Evolutionary conservation across 2,888 invertebrate species (phyloP).

Genomic region (Tipula confusa): DNA sequence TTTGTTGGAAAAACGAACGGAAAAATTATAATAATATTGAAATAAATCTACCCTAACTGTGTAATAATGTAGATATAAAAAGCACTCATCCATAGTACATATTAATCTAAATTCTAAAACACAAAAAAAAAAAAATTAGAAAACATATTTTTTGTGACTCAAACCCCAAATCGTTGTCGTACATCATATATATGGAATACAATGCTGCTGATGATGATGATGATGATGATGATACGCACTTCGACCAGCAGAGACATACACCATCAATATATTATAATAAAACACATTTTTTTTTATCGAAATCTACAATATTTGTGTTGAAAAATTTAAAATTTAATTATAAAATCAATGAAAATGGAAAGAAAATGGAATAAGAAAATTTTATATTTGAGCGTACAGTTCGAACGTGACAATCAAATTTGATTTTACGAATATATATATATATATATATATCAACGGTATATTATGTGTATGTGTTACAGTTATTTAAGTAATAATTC

Average conservation of each 20-base stretch:
- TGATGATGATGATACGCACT: slow-evolving; percentile 9
- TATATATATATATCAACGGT: background rate
- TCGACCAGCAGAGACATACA: background rate
- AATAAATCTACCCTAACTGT: slow-evolving; percentile 25
- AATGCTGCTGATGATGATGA: background rate
- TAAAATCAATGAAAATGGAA: slow-evolving; percentile 3
- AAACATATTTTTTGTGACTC: slow-evolving; percentile 7
- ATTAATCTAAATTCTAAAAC: slow-evolving; percentile 25
- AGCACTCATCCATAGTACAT: slow-evolving; percentile 20
- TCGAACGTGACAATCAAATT: slow-evolving; percentile 25
- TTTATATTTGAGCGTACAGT: background rate
- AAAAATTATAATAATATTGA: background rate
- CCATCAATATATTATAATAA: no score
- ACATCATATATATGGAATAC: background rate
- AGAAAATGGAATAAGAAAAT: background rate
- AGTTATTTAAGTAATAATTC: background rate
- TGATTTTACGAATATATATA: background rate
- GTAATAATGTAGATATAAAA: slow-evolving; percentile 25
- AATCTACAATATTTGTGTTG: background rate
- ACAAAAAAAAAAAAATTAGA: background rate
- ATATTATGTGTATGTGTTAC: no score
- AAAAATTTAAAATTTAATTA: slow-evolving; percentile 12
- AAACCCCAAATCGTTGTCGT: background rate
- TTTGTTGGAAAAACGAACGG: background rate
- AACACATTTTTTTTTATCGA: background rate